Conservation (phyloP, 1,140 invertebrate genomes). For the Drosophila obscura region DNA sequence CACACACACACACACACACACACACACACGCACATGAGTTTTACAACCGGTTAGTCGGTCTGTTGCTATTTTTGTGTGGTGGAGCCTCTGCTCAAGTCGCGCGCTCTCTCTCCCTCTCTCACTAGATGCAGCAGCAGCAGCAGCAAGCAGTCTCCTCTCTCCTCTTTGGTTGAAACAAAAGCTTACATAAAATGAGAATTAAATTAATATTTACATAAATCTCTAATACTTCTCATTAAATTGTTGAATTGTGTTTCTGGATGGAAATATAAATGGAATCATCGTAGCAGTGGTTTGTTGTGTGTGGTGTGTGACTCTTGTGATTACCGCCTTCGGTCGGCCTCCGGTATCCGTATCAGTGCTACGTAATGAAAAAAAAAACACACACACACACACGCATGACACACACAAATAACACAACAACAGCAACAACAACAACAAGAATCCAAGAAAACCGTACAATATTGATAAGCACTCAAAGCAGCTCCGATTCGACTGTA, state of each 20-base stretch:
- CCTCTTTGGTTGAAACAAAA: no score
- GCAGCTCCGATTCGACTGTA: background rate
- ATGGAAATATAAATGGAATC: no score
- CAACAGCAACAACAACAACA: conserved; percentile 4
- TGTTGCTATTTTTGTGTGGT: conserved; percentile 62
- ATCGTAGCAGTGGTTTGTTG: no score
- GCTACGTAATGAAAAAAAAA: conserved; percentile 24
- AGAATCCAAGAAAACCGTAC: conserved; percentile 4
- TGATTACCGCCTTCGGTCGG: conserved; percentile 25
- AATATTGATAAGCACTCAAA: conserved; percentile 21
- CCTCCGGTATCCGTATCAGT: conserved; percentile 7
- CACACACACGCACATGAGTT: no score
- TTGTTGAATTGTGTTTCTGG: no score
- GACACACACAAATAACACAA: background rate
- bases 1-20: no score
- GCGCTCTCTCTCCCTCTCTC: no score
- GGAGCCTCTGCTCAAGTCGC: background rate
- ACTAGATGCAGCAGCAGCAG: no score
- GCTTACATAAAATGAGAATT: no score
- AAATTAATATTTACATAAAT: no score
- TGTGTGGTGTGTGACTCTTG: conserved; percentile 21
- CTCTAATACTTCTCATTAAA: no score
- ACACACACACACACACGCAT: conserved; percentile 4
- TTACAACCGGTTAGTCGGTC: conserved; percentile 60
- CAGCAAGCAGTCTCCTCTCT: no score